Base-by-base conservation (phyloP, 2,113 vertebrate species). In the Epinephelus cyanopodus region DNA sequence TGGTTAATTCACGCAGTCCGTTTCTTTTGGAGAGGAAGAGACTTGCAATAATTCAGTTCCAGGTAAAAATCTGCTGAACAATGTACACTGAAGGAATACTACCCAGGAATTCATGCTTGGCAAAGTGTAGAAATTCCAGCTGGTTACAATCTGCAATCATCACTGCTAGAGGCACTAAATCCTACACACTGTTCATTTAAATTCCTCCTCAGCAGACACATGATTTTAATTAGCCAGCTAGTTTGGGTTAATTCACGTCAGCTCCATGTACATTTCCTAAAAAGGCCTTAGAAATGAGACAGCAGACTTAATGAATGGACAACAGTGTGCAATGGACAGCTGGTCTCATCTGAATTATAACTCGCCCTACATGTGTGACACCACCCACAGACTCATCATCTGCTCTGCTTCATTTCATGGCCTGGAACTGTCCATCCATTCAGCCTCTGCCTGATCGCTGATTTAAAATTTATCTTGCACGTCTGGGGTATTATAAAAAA, bases 341-440 rank as follows among this genome's bases (percentile, higher is more conserved):
- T 89, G 87, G 90, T 89, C 83, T 84, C 75, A 25, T 65, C 27
- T 79, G 78, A 91, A 58, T 91, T 83, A 87, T 73, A 70, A 87
- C 71, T 81, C 19, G 13, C 85, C 42, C 89, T 72, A 50, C 82
- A 86, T 56, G 90, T 90, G 89, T 88, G 84, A 92, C 72, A 67
- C 91, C 91, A 83, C 93, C 93, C 91, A 90, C 86, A 53, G 82
- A 37, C 74, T 85, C 82, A 77, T 92, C 92, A 87, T 93, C 92
- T 91, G 90, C 83, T 90, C 69, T 39, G 33, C 74, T 74, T 83
- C 65, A 54, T 82, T 50, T 77, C 39, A 42, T 3, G 11, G 18
- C 52, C 54, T 75, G 47, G 39, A 58, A 54, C 67, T 39, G 69
- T 56, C 64, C 19, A 19, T 82, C 63, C 75, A 21, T 74, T 87